Conservation (phyloP, 2,797 vertebrate species). For the Cryptoprocta ferox region DNA sequence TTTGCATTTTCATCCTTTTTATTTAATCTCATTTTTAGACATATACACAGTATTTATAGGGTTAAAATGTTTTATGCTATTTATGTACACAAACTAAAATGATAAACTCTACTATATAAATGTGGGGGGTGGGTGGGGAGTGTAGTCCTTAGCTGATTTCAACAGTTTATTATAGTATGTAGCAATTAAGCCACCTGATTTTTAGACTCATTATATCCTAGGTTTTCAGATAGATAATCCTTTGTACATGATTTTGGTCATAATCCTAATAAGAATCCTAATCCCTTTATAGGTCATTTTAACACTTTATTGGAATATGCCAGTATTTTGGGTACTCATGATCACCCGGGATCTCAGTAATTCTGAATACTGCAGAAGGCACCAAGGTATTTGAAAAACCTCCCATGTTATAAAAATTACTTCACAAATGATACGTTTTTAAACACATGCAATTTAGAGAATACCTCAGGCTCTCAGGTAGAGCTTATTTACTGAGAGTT, state of each 20-base stretch:
- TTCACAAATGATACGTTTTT: conserved; percentile 34
- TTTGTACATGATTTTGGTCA: neutral
- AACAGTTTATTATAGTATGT: neutral
- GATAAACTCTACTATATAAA: neutral
- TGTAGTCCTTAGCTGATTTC: neutral
- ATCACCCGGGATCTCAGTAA: neutral
- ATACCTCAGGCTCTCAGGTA: neutral
- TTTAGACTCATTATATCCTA: neutral
- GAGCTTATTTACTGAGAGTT: neutral
- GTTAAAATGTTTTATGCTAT: neutral
- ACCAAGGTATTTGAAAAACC: neutral
- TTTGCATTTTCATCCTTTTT: neutral
- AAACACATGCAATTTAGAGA: neutral
- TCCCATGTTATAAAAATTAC: neutral
- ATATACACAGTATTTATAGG: neutral
- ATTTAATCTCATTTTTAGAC: neutral
- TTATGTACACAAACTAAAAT: neutral
- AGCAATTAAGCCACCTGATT: neutral
- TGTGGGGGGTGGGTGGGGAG: neutral
- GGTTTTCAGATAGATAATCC: neutral
- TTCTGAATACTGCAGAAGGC: neutral
- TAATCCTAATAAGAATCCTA: neutral
- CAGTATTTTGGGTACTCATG: neutral
- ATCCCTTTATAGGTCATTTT: neutral
- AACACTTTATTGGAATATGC: neutral